A percentile compares a stretch with the other conserved stretches of the same genome.
These are phyloP conservation scores for Drosophila ogumai DNA, from an alignment of 1,140 invertebrate species.

Conservation along the genomic window DNA sequence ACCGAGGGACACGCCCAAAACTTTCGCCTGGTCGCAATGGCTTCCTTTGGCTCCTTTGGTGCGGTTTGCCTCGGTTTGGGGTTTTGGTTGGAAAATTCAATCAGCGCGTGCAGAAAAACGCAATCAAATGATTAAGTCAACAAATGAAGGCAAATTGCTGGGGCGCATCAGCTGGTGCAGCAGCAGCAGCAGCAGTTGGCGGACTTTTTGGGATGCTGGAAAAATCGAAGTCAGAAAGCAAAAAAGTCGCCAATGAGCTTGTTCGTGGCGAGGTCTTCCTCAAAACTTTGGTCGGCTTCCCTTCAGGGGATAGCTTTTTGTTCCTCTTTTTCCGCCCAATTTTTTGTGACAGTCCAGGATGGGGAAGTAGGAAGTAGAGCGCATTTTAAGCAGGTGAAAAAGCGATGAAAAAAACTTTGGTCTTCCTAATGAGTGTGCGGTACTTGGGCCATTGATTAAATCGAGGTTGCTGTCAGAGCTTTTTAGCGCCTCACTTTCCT, in stretches of 20 bases:
- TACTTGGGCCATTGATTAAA: constrained; percentile 57
- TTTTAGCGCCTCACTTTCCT: constrained; percentile 14
- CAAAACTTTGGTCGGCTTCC: constrained; percentile 47
- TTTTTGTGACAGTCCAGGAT: neutral
- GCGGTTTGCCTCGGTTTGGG: constrained; percentile 13
- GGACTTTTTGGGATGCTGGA: constrained; percentile 31
- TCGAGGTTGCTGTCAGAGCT: constrained; percentile 10
- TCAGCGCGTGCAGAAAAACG: constrained; percentile 77
- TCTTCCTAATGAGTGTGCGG: constrained; percentile 60
- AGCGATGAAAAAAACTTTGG: constrained; percentile 35
- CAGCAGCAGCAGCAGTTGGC: constrained; percentile 7
- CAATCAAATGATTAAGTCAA: constrained; percentile 83
- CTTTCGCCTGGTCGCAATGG: constrained; percentile 45
- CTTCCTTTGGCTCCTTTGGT: constrained; percentile 10
- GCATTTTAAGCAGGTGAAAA: constrained; percentile 59
- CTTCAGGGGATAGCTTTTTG: constrained; percentile 12
- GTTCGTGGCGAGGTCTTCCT: constrained; percentile 39
- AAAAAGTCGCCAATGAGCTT: constrained; percentile 51
- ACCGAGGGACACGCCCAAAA: constrained; percentile 38
- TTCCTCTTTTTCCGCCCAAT: neutral
- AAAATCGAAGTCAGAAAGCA: constrained; percentile 25
- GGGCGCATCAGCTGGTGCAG: constrained; percentile 35
- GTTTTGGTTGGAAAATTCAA: constrained; percentile 63
- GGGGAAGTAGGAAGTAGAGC: neutral
- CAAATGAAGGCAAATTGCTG: constrained; percentile 79